Evolutionary conservation across 2,113 vertebrate genomes (phyloP), one percentile per base, ranked within the genome.

Genomic region (Drymodes brunneopygia): DNA sequence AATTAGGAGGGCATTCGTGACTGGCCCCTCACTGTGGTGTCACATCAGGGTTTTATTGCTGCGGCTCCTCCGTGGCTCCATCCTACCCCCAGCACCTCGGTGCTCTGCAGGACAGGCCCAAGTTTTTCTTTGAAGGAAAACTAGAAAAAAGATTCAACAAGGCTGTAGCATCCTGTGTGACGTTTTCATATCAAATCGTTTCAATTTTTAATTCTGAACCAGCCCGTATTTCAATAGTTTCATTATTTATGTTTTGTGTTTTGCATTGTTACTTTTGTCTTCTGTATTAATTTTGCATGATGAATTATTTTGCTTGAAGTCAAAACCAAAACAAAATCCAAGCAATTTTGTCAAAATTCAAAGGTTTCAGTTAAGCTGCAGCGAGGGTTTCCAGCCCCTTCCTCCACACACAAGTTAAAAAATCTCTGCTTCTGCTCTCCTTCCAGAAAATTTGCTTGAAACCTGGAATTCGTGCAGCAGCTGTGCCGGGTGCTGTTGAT

Each of bases 241-340:
- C 82, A 94, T 97, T 93, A 96, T 97, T 96, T 94, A 54, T 19
- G 7, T 86, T 96, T 86, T 88, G 67, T 93, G 66, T 92, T 95
- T 89, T 84, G 86, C 69, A 33, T 81, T 74, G 61, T 94, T 92
- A 78, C 83, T 86, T 58, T 81, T 93, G 83, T 90, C 72, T 95
- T 60, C 80, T 28, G 0, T 64, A 93, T 96, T 93, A 95, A 94
- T 92, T 96, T 95, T 97, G 65, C 92, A 95, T 88, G 92, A 93
- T 77, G 73, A 88, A 92, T 95, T 77, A 48, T 81, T 92, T 94
- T 79, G 71, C 91, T 96, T 71, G 64, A 89, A 94, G 91, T 84
- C 47, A 92, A 71, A 94, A 70, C 54, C 29, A 7, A 81, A 95
- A 86, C 5, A 54, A 93, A 94, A 83, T 48, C 81, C 66, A 17